These are phyloP conservation scores for Hirudinaria manillensis DNA, from an alignment of 2,888 invertebrate species.

Conservation along the genomic window DNA sequence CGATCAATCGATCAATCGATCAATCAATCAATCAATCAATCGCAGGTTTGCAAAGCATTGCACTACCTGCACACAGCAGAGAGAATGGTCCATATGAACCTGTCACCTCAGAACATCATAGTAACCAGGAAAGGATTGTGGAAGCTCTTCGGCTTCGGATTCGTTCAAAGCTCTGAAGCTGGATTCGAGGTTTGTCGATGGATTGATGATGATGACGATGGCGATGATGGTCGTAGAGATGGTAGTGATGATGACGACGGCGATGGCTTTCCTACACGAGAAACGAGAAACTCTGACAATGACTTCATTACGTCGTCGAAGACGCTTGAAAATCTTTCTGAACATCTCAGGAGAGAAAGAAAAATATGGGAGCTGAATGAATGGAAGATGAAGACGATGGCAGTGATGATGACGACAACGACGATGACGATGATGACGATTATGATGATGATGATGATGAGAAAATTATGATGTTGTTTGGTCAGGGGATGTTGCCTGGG, in stretches of 20 bases:
- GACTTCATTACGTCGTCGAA: background rate
- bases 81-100: constrained; percentile 83
- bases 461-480: constrained; percentile 21
- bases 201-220: constrained; percentile 30
- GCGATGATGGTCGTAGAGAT: constrained; percentile 31
- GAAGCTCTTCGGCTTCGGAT: constrained; percentile 91
- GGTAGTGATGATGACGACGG: constrained; percentile 27
- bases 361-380: constrained; percentile 13
- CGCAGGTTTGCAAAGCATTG: constrained; percentile 87
- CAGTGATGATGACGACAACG: constrained; percentile 27
- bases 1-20: background rate
- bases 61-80: constrained; percentile 82
- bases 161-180: constrained; percentile 66
- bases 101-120: constrained; percentile 77
- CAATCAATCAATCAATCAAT: constrained; percentile 16
- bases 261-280: background rate
- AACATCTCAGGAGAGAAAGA: no score
- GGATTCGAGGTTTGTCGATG: constrained; percentile 24
- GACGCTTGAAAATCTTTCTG: background rate
- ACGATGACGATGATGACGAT: constrained; percentile 32
- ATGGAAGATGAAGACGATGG: constrained; percentile 28
- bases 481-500: background rate
- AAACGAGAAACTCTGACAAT: background rate
- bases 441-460: constrained; percentile 30
- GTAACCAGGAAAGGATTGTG: constrained; percentile 87